phyloP scores from a whole-genome alignment of 2,888 invertebrate species.

The Dicyrtoma fusca region DNA sequence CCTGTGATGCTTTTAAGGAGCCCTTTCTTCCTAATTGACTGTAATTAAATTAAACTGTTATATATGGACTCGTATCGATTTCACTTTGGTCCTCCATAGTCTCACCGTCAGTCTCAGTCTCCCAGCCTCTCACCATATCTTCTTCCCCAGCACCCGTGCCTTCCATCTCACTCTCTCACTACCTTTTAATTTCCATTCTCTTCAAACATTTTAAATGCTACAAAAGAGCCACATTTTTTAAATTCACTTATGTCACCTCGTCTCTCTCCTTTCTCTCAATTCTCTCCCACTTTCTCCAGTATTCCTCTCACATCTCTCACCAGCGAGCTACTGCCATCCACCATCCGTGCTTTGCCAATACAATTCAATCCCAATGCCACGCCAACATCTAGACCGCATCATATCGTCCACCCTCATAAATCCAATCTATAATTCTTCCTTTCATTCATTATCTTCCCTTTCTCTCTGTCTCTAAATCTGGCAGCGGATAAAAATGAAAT shows the following conservation, averaged over 20 bases:
- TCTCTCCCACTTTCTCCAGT: neutral
- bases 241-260: constrained; percentile 22
- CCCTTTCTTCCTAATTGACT: constrained; percentile 39
- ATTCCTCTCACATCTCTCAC: neutral
- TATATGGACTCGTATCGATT: constrained; percentile 41
- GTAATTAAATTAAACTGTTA: constrained; percentile 41
- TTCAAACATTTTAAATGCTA: constrained; percentile 23
- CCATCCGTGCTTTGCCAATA: too few species aligned
- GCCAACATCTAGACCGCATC: too few species aligned
- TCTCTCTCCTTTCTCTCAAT: neutral
- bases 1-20: constrained; percentile 38
- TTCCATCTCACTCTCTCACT: constrained; percentile 26
- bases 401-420: neutral
- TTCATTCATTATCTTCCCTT: neutral
- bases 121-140: neutral
- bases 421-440: neutral
- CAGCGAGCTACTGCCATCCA: neutral
- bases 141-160: neutral
- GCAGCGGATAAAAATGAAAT: neutral
- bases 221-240: constrained; percentile 24
- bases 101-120: constrained; percentile 1
- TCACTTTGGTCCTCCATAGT: constrained; percentile 18
- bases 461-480: neutral
- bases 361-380: too few species aligned
- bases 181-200: constrained; percentile 26